A percentile compares a stretch with the other conserved stretches of the same genome.
Conservation (phyloP, 35 echinoderm and acorn worm genomes). For the Stichopus chloronotus region DNA sequence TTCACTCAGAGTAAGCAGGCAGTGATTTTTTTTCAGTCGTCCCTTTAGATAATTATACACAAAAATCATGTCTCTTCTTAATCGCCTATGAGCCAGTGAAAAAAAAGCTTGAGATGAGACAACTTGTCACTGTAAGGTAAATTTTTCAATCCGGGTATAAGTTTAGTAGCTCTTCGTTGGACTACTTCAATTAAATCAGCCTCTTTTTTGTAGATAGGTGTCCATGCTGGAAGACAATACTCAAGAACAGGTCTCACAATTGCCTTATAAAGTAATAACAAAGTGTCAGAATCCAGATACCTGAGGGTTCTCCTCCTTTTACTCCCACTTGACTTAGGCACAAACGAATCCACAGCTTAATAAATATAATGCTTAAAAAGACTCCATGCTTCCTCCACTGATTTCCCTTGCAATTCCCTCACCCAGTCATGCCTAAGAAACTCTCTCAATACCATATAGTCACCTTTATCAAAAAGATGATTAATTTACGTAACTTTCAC, state of each 20-base stretch:
- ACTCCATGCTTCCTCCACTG: neutral
- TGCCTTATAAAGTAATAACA: neutral
- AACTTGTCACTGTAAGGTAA: neutral
- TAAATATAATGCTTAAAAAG: slow-evolving; percentile 1
- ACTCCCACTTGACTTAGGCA: slow-evolving; percentile 6
- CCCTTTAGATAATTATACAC: too few species aligned
- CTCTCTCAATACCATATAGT: neutral
- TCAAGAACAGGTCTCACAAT: neutral
- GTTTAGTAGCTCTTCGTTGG: neutral
- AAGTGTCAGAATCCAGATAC: neutral
- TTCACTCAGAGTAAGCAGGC: too few species aligned
- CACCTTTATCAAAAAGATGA: slow-evolving; percentile 6
- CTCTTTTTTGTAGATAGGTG: neutral
- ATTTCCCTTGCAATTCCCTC: neutral
- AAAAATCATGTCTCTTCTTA: neutral
- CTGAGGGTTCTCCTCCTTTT: neutral
- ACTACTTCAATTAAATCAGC: slow-evolving; percentile 1
- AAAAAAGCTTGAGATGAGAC: neutral
- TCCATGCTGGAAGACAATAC: neutral
- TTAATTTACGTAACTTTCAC: neutral
- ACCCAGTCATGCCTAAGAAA: neutral
- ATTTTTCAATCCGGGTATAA: slow-evolving; percentile 9
- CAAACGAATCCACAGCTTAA: neutral
- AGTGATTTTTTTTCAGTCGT: too few species aligned
- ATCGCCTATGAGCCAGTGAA: neutral